A percentile compares a stretch with the other conserved stretches of the same genome.
These are phyloP conservation scores for Rallus crepitans DNA, from an alignment of 2,797 vertebrate genomes.

Conservation along the genomic window DNA sequence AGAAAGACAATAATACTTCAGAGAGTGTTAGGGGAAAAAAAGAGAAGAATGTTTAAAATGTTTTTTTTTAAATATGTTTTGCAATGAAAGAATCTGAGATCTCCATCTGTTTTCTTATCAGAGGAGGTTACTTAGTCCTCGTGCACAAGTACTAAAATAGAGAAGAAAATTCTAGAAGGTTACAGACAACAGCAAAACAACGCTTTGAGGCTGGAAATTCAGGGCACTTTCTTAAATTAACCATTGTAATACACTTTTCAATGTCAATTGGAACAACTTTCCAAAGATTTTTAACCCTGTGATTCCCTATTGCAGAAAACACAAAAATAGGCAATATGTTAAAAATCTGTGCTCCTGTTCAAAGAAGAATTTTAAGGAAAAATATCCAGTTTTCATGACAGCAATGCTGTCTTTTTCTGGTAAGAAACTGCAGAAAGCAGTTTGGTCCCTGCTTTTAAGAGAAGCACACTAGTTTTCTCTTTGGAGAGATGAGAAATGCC, in stretches of 20 bases:
- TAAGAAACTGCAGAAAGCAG: conserved; percentile 12
- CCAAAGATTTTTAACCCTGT: not conserved
- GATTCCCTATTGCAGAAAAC: not conserved
- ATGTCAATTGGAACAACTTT: not conserved
- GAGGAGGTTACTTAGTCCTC: conserved; percentile 16
- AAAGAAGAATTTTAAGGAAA: not conserved
- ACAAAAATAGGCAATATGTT: not conserved
- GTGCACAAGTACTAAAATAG: conserved; percentile 28
- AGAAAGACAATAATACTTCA: not conserved
- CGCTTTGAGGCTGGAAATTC: conserved; percentile 1
- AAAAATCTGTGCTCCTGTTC: not conserved
- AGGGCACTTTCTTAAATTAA: conserved; percentile 1
- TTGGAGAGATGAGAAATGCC: not conserved
- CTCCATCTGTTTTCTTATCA: conserved; percentile 61
- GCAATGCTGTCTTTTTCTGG: not conserved
- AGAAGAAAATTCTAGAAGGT: conserved; percentile 31
- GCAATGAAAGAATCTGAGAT: conserved; percentile 15
- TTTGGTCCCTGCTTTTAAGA: not conserved
- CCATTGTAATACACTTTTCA: not conserved
- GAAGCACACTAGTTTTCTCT: not conserved
- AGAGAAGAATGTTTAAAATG: not conserved
- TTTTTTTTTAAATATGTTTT: not conserved
- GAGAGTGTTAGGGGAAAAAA: not conserved
- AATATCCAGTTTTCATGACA: not conserved
- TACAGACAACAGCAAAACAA: conserved; percentile 10